Evolutionary conservation across 2,888 invertebrate genomes (phyloP).

Genomic region (Coremacera marginata): DNA sequence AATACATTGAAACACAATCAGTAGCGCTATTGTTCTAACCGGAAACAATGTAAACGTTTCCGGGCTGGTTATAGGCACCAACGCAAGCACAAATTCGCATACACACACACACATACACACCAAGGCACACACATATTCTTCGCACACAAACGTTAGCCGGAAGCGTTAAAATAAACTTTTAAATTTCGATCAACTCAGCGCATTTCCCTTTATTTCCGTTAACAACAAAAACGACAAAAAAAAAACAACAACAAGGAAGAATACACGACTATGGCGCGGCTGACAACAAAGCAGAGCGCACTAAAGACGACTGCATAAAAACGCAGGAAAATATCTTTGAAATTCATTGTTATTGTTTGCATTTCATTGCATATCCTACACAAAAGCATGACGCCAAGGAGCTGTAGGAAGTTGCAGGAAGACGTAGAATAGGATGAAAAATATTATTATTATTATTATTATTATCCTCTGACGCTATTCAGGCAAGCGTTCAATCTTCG

Average conservation of each 20-base stretch:
- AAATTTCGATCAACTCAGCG: slow-evolving; percentile 53
- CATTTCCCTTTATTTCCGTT: slow-evolving; percentile 38
- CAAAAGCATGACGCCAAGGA: slow-evolving; percentile 13
- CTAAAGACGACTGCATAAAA: background rate
- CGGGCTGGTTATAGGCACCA: slow-evolving; percentile 17
- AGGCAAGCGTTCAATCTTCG: slow-evolving; percentile 52
- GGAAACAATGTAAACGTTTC: background rate
- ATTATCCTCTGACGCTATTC: slow-evolving; percentile 57
- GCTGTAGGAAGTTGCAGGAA: background rate
- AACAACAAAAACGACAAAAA: slow-evolving; percentile 43
- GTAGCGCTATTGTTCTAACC: background rate
- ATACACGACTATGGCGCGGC: background rate
- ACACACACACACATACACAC: slow-evolving; percentile 31
- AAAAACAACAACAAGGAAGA: background rate
- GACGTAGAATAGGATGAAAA: slow-evolving; percentile 6
- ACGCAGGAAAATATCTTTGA: slow-evolving; percentile 20
- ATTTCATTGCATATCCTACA: slow-evolving; percentile 44
- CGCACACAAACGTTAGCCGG: slow-evolving; percentile 43
- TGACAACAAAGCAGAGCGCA: background rate
- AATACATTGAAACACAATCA: background rate
- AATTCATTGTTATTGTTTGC: slow-evolving; percentile 47
- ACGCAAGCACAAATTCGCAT: slow-evolving; percentile 29
- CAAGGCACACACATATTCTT: slow-evolving; percentile 19
- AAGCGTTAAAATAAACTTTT: slow-evolving; percentile 57
- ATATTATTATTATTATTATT: slow-evolving; percentile 52